A percentile compares a stretch with the other conserved stretches of the same genome.
phyloP scores from a whole-genome alignment of 2,113 vertebrate species.

The Pomatorhinus ruficollis region DNA sequence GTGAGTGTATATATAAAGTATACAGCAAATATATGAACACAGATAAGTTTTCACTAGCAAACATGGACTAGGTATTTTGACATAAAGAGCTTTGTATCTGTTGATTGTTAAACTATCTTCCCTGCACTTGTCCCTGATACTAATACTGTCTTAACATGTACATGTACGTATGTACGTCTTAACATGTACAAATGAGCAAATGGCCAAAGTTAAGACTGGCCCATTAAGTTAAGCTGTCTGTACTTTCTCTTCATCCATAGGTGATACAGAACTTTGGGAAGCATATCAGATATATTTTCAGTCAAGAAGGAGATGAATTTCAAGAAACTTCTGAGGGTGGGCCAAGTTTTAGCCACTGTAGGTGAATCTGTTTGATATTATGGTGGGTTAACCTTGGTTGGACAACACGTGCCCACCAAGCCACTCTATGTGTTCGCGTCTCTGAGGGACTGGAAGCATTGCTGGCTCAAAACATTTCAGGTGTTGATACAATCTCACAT shows the following conservation, averaged over 20 bases:
- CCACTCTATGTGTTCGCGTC: accelerated
- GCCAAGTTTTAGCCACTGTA: neutral
- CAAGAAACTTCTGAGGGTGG: neutral
- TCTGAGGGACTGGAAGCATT: neutral
- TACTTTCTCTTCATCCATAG: neutral
- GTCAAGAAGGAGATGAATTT: neutral
- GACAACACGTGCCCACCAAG: neutral
- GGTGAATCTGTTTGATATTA: neutral
- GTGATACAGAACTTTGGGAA: neutral
- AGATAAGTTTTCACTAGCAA: neutral
- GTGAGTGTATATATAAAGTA: neutral
- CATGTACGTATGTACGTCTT: neutral
- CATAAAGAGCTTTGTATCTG: neutral
- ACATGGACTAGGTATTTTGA: neutral
- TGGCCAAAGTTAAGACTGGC: neutral
- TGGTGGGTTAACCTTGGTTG: neutral
- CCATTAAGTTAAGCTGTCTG: neutral
- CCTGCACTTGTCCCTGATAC: neutral
- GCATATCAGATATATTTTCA: neutral
- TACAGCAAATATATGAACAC: neutral
- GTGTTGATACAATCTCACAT: too few relatives aligned
- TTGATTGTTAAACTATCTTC: neutral
- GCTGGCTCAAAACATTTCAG: neutral
- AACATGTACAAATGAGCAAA: neutral
- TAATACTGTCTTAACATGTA: neutral